Percentiles rank a stretch among this genome's conserved stretches.
Evolutionary conservation across 23 tunicate genomes (phyloP).

Genomic region (Oikopleura vanhoeffeni): DNA sequence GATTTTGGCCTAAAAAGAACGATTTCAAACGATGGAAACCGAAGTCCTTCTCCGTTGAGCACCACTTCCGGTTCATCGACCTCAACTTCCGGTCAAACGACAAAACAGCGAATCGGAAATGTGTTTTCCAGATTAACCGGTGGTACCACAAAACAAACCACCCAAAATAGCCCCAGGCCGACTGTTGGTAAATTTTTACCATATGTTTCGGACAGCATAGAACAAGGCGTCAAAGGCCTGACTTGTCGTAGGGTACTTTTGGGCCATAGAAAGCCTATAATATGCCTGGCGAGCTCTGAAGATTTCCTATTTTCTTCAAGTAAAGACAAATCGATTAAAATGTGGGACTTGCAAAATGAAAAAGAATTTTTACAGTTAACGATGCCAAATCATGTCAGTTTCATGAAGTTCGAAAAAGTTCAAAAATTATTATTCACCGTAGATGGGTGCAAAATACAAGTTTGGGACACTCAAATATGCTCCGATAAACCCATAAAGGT

Average conservation of each 20-base stretch:
- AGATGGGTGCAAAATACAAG: not conserved
- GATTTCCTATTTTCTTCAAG: not conserved
- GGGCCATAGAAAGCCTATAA: not conserved
- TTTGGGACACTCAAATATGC: not conserved
- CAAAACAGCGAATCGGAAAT: not conserved
- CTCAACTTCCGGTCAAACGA: not conserved
- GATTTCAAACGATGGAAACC: not conserved
- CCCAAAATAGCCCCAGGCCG: not conserved
- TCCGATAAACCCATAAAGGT: not conserved
- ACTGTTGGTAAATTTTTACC: not conserved
- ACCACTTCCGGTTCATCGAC: not conserved
- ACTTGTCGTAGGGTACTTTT: not conserved
- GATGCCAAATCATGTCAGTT: not conserved
- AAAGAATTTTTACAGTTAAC: not conserved
- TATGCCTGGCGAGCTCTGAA: not conserved
- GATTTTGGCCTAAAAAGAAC: too few species aligned
- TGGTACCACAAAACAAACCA: not conserved
- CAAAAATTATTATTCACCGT: not conserved
- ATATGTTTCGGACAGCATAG: not conserved
- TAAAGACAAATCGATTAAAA: not conserved
- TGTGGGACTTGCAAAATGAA: not conserved
- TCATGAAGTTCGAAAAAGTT: not conserved
- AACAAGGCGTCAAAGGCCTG: not conserved
- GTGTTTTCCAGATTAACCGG: not conserved
- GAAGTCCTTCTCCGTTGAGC: not conserved